Percentiles rank a stretch among this genome's conserved stretches.
Conservation (phyloP, 2,113 vertebrate genomes). For the Calidris pugnax region DNA sequence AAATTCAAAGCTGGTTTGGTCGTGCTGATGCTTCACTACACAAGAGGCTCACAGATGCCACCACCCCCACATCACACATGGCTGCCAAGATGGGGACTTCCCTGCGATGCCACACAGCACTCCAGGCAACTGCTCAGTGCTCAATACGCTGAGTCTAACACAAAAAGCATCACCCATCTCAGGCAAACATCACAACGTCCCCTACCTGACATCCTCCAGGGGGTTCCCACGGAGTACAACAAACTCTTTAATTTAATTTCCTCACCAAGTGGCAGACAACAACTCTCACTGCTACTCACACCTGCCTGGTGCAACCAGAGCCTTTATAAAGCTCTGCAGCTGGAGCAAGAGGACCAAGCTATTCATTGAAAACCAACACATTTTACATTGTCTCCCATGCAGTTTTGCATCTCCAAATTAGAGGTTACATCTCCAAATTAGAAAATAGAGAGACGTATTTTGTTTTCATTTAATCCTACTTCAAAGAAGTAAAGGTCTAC, state of each 20-base stretch:
- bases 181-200: neutral
- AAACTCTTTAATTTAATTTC: neutral
- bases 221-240: neutral
- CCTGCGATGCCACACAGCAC: neutral
- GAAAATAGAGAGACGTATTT: neutral
- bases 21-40: neutral
- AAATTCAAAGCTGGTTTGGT: neutral
- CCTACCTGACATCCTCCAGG: neutral
- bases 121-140: neutral
- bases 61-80: accelerated
- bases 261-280: neutral
- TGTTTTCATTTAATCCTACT: neutral
- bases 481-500: neutral
- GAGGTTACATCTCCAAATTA: neutral
- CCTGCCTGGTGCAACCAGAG: neutral
- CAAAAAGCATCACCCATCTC: neutral
- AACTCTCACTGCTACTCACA: neutral
- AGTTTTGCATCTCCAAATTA: neutral
- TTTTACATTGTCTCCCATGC: neutral
- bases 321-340: neutral
- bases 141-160: neutral
- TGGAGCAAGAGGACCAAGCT: neutral
- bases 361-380: neutral
- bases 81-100: neutral
- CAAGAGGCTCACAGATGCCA: neutral